Evolutionary conservation across 2,797 vertebrate genomes (phyloP), one percentile per base, ranked within the genome.

Genomic region (Sebastes hopkinsi): DNA sequence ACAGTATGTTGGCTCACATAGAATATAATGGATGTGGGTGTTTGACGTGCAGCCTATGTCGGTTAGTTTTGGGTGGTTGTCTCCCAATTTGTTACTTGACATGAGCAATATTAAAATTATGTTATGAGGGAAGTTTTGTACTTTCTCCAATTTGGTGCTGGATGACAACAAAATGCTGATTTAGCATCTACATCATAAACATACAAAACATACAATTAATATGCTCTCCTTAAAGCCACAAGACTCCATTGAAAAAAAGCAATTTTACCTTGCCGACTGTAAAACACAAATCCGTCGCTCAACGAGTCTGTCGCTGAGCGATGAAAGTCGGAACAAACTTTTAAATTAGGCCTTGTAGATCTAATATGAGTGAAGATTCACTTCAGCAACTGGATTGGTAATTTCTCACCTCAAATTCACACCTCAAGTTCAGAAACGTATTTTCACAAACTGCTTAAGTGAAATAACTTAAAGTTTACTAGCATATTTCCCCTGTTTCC

Each of bases 1-100:
- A 85, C 77, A 85, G 73, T 3, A 59, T 13, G 84, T 81, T 73
- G 87, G 80, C 23, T 83, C 20, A n/a, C 6, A 60, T 5, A 34
- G 55, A 66, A 77, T 66, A 84, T 65, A 76, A 67, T 71, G 5
- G 18, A 20, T 10, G 72, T 72, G 58, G 65, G 72, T 23, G 81
- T 85, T 62, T 70, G 46, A 79, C 65, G 27, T 25, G 46, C 71
- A 54, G 67, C 60, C 36, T 42, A 10, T 52, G 64, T 18, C n/a
- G 6, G 13, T 60, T 61, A 42, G 38, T 42, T 67, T 61, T 29
- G 32, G 3, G 56, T 30, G 27, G 12, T 23, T 59, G 32, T 12
- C 27, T 62, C 14, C 30, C 18, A 30, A 1, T 32, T 50, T 65
- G 6, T 64, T 54, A 20, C 8, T 80, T 61, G 4, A 66, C 27